Evolutionary conservation across 2,797 vertebrate species (phyloP), one percentile per base, ranked within the genome.

Genomic region (Loris lydekkerianus): DNA sequence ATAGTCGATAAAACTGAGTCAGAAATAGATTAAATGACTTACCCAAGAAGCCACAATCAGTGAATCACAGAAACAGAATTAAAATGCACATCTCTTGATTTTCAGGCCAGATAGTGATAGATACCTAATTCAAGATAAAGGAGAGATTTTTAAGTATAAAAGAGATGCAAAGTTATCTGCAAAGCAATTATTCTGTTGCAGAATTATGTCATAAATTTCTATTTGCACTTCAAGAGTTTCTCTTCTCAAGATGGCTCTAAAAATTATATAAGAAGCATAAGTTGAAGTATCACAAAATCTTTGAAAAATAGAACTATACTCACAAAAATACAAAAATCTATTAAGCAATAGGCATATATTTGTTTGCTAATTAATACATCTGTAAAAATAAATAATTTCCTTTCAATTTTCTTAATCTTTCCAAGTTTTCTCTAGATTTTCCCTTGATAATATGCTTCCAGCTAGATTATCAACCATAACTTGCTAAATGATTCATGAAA

Each of bases 151-250:
- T 91, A 94, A 83, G 10, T 53, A 40, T 77, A 46, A 67, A 96
- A 75, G 23, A 89, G 10, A 63, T 53, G 49, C 72, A 15, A 85
- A 65, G 6, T 78, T 75, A 87, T 40, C 43, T 91, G 13, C 34
- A 37, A 75, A 87, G 25, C 20, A 90, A 92, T 94, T 87, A 56
- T 84, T 94, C 49, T 83, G 23, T 73, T 61, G 8, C 8, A 89
- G 53, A 95, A 75, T 17, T 81, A 61, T 82, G 31, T 40, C 60
- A 82, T 72, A 91, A 91, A 86, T 91, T 87, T 81, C 18, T 87
- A 65, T 76, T 87, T 95, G 13, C 0, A 85, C 15, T 34, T 91
- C 58, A 93, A 91, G 63, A 69, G 17, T 67, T 86, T 92, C 73
- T 56, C 72, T 93, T 46, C 14, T 89, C 69, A 89, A 77, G 86